phyloP scores from a whole-genome alignment of 2,888 invertebrate species.

The Caenorhabditis panamensis region DNA sequence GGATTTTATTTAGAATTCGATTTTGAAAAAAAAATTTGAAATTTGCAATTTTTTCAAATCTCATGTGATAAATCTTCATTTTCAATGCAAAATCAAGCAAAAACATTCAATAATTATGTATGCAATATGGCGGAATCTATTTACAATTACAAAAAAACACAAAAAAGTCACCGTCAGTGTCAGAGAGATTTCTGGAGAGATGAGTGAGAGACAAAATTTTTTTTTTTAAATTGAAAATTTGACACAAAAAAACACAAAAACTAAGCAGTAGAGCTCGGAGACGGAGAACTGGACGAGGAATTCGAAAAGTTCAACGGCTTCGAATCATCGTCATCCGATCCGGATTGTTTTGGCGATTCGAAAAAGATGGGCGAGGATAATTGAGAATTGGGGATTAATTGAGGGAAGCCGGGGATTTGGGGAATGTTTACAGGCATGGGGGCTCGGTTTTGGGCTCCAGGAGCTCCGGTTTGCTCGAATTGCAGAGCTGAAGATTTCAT shows the following conservation, averaged over 20 bases:
- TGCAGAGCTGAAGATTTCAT: conserved; percentile 82
- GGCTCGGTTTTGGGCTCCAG: neutral
- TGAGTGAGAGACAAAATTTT: conserved; percentile 26
- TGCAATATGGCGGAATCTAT: too few species aligned
- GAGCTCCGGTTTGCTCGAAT: conserved; percentile 3
- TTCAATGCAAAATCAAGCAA: too few species aligned
- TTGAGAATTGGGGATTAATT: conserved; percentile 4
- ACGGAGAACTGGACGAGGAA: conserved; percentile 36
- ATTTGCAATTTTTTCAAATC: too few species aligned
- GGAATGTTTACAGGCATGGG: neutral
- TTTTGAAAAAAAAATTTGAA: too few species aligned
- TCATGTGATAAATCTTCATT: too few species aligned
- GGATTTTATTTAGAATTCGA: too few species aligned
- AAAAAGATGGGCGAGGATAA: too few species aligned
- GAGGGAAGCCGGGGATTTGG: conserved; percentile 20
- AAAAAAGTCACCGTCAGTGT: conserved; percentile 48
- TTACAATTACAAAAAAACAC: conserved; percentile 1
- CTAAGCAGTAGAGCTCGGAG: neutral
- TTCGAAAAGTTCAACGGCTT: conserved; percentile 50
- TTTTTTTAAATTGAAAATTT: too few species aligned
- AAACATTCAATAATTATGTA: conserved; percentile 2
- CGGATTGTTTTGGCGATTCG: conserved; percentile 17
- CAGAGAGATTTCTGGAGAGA: conserved; percentile 43
- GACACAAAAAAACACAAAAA: neutral
- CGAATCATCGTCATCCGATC: conserved; percentile 41